Evolutionary conservation across 1,140 invertebrate species (phyloP), one percentile per base, ranked within the genome.

Genomic region (Zaprionus nigranus): DNA sequence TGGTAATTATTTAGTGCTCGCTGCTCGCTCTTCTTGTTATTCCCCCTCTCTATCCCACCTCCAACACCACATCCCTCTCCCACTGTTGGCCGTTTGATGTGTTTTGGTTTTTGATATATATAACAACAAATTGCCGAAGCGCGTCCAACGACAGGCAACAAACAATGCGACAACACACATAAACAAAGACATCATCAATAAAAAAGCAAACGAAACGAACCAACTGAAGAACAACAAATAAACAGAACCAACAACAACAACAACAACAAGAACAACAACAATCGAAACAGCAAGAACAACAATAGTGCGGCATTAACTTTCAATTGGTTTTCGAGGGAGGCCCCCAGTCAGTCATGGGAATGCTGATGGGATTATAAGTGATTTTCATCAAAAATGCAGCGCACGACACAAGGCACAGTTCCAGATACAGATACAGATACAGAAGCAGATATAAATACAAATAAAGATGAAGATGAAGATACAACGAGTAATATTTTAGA

Each of bases 151-250:
- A 81, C 77, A 88, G 88, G 20, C 78, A 87, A 81, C 83, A 84
- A 83, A 81, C 83, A 88, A 83, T 84, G 83, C 83, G 84, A 87
- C 82, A 85, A 84, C 82, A 81, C 81, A 87, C 82, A 87, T 88
- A 87, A 87, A 87, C 83, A 87, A 87, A 87, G 84, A 87, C 84
- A 84, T 87, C 83, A 87, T 87, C 83, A 87, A 87, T 87, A 87
- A 88, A 87, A 87, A 87, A 87, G 68, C 76, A 77, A 74, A 73
- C 57, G 57, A 70, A 83, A 65, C 68, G 71, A 69, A 67, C 43
- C 49, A 71, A 53, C 63, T 51, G 46, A 51, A 51, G 68, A 56
- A 65, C 73, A 43, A 54, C 73, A 69, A 80, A 67, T 54, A 54
- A 65, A 83, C 65, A 80, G 56, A 67, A 71, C 61, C 34, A 49